Evolutionary conservation across 2,113 vertebrate genomes (phyloP).

Genomic region (Tichodroma muraria): DNA sequence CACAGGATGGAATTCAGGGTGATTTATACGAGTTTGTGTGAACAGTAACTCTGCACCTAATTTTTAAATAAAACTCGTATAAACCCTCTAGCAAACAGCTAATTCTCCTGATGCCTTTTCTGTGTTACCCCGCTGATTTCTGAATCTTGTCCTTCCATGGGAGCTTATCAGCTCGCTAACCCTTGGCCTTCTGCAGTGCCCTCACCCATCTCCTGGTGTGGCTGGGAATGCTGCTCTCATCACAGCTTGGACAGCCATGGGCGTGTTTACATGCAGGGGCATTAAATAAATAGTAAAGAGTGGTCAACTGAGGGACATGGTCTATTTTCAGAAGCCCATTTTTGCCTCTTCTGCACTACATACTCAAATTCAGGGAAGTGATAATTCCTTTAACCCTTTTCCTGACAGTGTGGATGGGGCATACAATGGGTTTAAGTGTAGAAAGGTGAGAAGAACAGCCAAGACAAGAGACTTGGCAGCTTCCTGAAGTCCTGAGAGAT

Average conservation of each 20-base stretch:
- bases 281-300: neutral
- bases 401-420: accelerated
- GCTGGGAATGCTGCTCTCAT: neutral
- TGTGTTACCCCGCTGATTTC: neutral
- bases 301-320: neutral
- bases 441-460: neutral
- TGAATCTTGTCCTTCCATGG: neutral
- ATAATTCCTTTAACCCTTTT: neutral
- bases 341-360: neutral
- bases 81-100: neutral
- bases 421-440: neutral
- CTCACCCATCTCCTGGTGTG: neutral
- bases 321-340: neutral
- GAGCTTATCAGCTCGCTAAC: neutral
- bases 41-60: accelerated
- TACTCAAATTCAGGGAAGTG: neutral
- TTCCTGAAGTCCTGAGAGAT: neutral
- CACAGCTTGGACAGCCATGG: neutral
- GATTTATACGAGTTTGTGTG: neutral
- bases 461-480: neutral
- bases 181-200: neutral
- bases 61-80: neutral
- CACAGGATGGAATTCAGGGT: neutral
- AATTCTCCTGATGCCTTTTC: neutral
- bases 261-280: neutral